Conservation (phyloP, 2,888 invertebrate species). For the Eupithecia subfuscata region DNA sequence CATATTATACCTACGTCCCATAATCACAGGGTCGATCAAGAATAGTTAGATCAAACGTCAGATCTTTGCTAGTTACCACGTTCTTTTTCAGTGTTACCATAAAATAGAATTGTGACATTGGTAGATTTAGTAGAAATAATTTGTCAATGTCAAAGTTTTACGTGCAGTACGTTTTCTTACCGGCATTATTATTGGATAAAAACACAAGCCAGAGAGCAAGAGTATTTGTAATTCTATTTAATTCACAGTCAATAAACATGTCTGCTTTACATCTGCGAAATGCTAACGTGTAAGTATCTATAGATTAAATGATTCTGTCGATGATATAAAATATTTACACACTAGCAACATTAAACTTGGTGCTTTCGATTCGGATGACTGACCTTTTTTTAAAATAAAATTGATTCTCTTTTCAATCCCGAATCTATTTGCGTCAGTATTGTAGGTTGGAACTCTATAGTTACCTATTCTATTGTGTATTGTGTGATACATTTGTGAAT, state of each 20-base stretch:
- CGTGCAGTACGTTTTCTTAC: slow-evolving; percentile 9
- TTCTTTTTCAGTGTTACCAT: slow-evolving; percentile 22
- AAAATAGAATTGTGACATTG: slow-evolving; percentile 8
- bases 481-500: slow-evolving; percentile 40
- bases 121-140: slow-evolving; percentile 15
- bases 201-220: slow-evolving; percentile 26
- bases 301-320: slow-evolving; percentile 39
- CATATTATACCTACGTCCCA: slow-evolving; percentile 3
- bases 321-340: slow-evolving; percentile 41
- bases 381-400: neutral
- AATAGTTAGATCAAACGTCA: neutral
- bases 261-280: slow-evolving; percentile 43
- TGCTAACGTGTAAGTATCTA: slow-evolving; percentile 27
- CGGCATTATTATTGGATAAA: slow-evolving; percentile 27
- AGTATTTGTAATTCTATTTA: slow-evolving; percentile 37
- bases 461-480: no score
- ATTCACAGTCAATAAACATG: slow-evolving; percentile 44
- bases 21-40: neutral
- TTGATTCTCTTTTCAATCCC: neutral
- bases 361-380: neutral
- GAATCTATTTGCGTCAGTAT: neutral
- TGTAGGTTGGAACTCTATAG: neutral
- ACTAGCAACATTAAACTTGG: slow-evolving; percentile 31
- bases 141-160: slow-evolving; percentile 37
- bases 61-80: neutral